A percentile compares a stretch with the other conserved stretches of the same genome.
Conservation (phyloP, 1,140 invertebrate species). For the Hyles euphorbiae region DNA sequence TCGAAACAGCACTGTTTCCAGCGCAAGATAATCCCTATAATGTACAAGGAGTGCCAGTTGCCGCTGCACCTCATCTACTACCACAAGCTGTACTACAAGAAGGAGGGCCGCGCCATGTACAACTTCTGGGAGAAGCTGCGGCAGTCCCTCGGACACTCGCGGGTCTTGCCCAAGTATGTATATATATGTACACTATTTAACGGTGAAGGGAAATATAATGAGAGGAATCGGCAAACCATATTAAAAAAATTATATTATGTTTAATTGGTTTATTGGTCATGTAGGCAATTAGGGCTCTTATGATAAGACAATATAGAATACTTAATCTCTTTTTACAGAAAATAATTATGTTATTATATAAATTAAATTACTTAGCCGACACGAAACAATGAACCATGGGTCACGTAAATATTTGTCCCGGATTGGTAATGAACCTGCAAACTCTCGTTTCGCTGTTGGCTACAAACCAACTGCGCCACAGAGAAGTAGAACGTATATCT, state of each 20-base stretch:
- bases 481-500: too few relatives aligned
- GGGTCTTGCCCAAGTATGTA: constrained; percentile 27
- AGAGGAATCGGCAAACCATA: background rate
- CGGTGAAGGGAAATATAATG: background rate
- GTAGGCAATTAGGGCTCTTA: background rate
- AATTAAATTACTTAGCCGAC: too few relatives aligned
- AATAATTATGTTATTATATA: too few relatives aligned
- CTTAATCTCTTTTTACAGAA: background rate
- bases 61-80: constrained; percentile 44
- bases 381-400: too few relatives aligned
- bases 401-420: too few relatives aligned
- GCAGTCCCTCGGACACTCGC: constrained; percentile 25
- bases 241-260: too few relatives aligned
- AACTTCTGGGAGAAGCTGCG: constrained; percentile 52
- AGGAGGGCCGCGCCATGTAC: constrained; percentile 24
- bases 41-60: constrained; percentile 44
- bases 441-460: too few relatives aligned
- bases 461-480: too few relatives aligned
- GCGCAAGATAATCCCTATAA: constrained; percentile 47
- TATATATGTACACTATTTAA: background rate
- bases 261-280: background rate
- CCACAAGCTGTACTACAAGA: constrained; percentile 44
- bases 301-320: too few relatives aligned
- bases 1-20: constrained; percentile 23
- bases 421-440: too few relatives aligned